Percentiles rank a stretch among this genome's conserved stretches.
These are phyloP conservation scores for Limonius californicus DNA, from an alignment of 1,140 invertebrate species.

Conservation along the genomic window DNA sequence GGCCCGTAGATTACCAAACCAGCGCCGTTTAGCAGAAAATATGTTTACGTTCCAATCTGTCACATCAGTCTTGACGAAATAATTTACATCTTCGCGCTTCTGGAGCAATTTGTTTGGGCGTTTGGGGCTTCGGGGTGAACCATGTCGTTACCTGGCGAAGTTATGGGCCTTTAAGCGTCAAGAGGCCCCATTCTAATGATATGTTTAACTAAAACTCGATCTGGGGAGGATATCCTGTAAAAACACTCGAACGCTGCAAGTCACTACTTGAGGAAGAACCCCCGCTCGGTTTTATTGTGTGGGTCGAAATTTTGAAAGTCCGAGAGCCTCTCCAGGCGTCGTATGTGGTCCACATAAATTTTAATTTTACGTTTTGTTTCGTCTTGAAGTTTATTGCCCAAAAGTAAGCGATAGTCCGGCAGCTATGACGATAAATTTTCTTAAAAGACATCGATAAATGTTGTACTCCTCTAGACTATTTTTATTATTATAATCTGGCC, in stretches of 20 bases:
- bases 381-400: background rate
- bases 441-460: background rate
- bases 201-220: background rate
- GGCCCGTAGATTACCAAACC: no score
- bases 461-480: background rate
- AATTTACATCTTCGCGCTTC: no score
- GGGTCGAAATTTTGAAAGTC: background rate
- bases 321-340: background rate
- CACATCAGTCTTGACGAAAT: background rate
- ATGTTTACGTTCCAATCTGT: background rate
- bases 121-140: no score
- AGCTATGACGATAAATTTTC: background rate
- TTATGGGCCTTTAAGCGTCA: no score
- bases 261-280: background rate
- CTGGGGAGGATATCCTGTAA: background rate
- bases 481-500: background rate
- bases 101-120: no score
- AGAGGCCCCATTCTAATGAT: background rate
- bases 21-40: background rate
- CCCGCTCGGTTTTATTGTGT: background rate
- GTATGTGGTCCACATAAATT: slow-evolving; percentile 1
- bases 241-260: background rate
- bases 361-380: slow-evolving; percentile 1
- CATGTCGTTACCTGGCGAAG: no score
- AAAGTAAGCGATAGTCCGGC: background rate